These are phyloP conservation scores for Circaetus gallicus DNA, from an alignment of 2,113 vertebrate genomes.

Conservation along the genomic window DNA sequence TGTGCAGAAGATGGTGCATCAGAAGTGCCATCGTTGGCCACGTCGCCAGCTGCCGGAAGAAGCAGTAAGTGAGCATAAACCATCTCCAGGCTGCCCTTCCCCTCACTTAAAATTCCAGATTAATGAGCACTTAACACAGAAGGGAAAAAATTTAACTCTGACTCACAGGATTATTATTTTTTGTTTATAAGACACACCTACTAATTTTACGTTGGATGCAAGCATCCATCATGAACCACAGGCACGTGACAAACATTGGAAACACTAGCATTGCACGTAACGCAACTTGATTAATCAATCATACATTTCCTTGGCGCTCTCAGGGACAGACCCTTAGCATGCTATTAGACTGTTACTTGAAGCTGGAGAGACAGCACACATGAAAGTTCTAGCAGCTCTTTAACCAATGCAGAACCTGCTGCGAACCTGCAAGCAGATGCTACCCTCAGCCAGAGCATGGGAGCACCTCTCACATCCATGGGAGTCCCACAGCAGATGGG, in stretches of 20 bases:
- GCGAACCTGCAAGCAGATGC: neutral
- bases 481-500: neutral
- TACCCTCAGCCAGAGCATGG: neutral
- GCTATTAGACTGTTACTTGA: neutral
- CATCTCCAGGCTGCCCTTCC: constrained; percentile 4
- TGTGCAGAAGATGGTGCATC: neutral
- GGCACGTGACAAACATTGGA: neutral
- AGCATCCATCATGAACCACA: neutral
- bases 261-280: neutral
- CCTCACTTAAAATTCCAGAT: constrained; percentile 60
- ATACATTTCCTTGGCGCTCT: neutral
- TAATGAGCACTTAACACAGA: constrained; percentile 41
- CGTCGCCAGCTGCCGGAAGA: neutral
- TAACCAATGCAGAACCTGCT: neutral
- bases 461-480: neutral
- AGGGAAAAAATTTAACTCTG: constrained; percentile 19
- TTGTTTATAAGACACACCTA: constrained; percentile 63
- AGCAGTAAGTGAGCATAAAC: neutral
- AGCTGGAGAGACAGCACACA: neutral
- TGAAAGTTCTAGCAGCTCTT: neutral
- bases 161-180: constrained; percentile 46
- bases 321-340: neutral
- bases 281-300: neutral
- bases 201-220: neutral
- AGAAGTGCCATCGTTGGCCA: rapidly evolving